Conservation (phyloP, 2,113 vertebrate genomes). For the Marmota flaviventris region DNA sequence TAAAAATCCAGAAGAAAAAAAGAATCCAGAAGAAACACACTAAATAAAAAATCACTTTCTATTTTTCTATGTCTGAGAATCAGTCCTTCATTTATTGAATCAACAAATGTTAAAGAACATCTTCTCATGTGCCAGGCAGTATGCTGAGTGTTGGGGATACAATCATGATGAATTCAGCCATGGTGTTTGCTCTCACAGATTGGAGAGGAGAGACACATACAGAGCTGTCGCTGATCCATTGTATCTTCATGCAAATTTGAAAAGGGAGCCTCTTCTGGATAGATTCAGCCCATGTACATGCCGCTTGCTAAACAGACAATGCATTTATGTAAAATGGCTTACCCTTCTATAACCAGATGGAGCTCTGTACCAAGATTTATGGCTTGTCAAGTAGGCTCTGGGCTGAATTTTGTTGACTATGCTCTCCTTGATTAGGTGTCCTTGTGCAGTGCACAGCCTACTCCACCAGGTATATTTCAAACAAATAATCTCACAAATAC, state of each 20-base stretch:
- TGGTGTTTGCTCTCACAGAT: not conserved
- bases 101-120: not conserved
- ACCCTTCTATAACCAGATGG: not conserved
- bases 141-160: not conserved
- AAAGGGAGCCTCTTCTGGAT: not conserved
- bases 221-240: not conserved
- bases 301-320: not conserved
- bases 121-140: not conserved
- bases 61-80: not conserved
- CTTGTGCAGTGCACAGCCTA: not conserved
- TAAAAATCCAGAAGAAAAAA: not conserved
- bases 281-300: not conserved
- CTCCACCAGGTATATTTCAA: not conserved
- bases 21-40: not conserved
- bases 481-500: not conserved
- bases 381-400: not conserved
- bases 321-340: not conserved
- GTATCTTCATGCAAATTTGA: not conserved
- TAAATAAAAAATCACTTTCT: slow-evolving; percentile 49
- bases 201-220: not conserved
- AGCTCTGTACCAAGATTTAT: not conserved
- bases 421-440: not conserved
- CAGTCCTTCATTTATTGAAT: not conserved
- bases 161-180: not conserved
- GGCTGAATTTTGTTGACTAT: not conserved